Percentiles rank a stretch among this genome's conserved stretches.
Conservation (phyloP, 2,797 vertebrate species). For the Columba guinea region DNA sequence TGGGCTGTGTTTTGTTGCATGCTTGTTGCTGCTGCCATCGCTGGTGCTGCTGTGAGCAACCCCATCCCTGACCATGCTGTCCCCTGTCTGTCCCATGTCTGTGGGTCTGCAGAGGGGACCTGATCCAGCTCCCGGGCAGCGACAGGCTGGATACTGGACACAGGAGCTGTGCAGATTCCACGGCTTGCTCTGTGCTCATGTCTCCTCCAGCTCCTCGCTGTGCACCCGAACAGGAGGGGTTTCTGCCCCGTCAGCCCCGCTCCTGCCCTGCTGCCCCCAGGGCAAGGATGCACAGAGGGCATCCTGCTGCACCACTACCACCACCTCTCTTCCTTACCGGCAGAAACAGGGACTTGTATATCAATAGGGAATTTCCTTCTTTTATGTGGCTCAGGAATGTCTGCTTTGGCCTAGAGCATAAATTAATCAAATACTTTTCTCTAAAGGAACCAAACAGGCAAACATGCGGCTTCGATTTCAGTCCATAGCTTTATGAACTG, state of each 20-base stretch:
- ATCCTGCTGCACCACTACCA: no score
- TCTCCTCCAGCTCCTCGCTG: background rate
- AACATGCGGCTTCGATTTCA: background rate
- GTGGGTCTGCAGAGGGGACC: no score
- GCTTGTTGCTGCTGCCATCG: background rate
- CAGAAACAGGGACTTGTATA: background rate
- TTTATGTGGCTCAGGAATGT: background rate
- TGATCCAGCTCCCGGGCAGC: background rate
- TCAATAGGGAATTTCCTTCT: background rate
- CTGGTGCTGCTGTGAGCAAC: background rate
- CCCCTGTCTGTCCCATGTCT: background rate
- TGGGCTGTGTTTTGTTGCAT: background rate
- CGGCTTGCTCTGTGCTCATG: background rate
- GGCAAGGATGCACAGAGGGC: background rate
- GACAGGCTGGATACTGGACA: background rate
- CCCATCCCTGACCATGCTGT: fast-evolving
- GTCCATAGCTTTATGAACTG: background rate
- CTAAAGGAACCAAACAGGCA: background rate
- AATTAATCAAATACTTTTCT: background rate
- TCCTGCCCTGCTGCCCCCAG: background rate
- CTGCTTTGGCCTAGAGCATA: background rate
- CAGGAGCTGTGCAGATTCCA: background rate
- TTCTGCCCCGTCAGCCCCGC: fast-evolving
- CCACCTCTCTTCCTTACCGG: background rate
- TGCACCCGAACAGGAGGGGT: background rate